Conservation (phyloP, 2,113 vertebrate species). For the Rhynchopsitta pachyrhyncha region DNA sequence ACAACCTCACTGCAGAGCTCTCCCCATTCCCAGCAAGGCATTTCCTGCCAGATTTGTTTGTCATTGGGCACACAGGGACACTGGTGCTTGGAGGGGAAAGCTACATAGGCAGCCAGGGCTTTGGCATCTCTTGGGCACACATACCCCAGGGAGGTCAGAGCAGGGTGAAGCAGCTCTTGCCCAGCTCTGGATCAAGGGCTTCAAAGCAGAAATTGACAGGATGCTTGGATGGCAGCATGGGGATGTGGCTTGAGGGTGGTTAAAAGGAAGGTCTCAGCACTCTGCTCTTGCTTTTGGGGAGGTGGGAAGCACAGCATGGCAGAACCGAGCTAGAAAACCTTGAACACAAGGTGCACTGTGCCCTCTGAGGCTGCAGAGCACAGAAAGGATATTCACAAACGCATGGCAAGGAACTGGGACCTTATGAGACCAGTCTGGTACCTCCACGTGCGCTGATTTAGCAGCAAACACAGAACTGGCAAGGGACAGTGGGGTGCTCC, state of each 20-base stretch:
- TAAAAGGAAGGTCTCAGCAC: neutral
- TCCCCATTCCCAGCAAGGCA: slow-evolving; percentile 40
- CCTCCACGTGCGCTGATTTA: neutral
- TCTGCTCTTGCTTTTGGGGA: neutral
- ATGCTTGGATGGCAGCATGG: neutral
- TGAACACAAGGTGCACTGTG: neutral
- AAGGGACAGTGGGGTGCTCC: neutral
- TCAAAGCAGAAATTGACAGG: neutral
- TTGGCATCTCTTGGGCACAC: neutral
- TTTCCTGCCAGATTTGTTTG: slow-evolving; percentile 46
- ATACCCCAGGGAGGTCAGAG: neutral
- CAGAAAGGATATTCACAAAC: neutral
- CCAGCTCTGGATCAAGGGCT: neutral
- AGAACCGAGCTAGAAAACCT: neutral
- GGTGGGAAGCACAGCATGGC: neutral
- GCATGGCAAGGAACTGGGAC: neutral
- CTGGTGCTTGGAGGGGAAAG: neutral
- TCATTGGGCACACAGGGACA: neutral
- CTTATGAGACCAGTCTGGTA: neutral
- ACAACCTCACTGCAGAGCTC: neutral
- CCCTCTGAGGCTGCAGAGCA: neutral
- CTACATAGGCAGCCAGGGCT: neutral
- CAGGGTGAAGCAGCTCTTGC: neutral
- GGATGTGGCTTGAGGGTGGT: neutral
- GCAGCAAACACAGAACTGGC: neutral